Evolutionary conservation across 2,113 vertebrate species (phyloP).

Genomic region (Dicentrarchus labrax): DNA sequence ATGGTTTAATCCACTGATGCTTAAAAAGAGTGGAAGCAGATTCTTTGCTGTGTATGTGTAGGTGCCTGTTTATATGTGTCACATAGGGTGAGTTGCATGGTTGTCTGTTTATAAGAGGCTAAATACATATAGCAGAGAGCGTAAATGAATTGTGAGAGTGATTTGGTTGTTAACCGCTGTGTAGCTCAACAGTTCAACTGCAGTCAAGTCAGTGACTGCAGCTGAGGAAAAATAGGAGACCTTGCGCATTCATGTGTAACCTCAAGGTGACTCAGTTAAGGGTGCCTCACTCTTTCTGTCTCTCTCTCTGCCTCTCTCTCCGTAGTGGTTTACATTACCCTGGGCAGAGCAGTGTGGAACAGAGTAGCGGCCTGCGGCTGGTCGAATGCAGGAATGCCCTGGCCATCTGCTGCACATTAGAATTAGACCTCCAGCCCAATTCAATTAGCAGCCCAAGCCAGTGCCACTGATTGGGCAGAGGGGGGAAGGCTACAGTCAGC

Average conservation of each 20-base stretch:
- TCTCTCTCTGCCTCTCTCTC: conserved; percentile 17
- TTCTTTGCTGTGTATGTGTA: not conserved
- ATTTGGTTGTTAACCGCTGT: not conserved
- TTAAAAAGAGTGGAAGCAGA: not conserved
- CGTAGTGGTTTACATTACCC: conserved; percentile 58
- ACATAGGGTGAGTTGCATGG: not conserved
- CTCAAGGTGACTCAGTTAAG: conserved; percentile 48
- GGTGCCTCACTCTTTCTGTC: conserved; percentile 8
- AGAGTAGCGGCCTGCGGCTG: conserved; percentile 65
- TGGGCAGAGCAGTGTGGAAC: conserved; percentile 54
- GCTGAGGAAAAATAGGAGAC: not conserved
- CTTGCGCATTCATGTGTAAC: conserved; percentile 32
- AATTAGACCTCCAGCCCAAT: conserved; percentile 85
- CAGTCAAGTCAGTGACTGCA: not conserved
- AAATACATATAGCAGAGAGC: not conserved
- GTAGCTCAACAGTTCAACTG: not conserved
- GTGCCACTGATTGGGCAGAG: conserved; percentile 78
- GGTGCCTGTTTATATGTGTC: conserved; percentile 8
- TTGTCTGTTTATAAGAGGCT: not conserved
- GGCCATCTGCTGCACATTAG: conserved; percentile 87
- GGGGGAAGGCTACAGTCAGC: conserved; percentile 42
- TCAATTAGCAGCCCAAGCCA: conserved; percentile 83
- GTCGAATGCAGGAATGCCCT: conserved; percentile 75
- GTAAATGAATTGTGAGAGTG: not conserved
- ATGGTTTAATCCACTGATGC: conserved; percentile 24